Percentiles rank a stretch among this genome's conserved stretches.
phyloP scores from a whole-genome alignment of 2,888 invertebrate genomes.

The Archips xylosteana region DNA sequence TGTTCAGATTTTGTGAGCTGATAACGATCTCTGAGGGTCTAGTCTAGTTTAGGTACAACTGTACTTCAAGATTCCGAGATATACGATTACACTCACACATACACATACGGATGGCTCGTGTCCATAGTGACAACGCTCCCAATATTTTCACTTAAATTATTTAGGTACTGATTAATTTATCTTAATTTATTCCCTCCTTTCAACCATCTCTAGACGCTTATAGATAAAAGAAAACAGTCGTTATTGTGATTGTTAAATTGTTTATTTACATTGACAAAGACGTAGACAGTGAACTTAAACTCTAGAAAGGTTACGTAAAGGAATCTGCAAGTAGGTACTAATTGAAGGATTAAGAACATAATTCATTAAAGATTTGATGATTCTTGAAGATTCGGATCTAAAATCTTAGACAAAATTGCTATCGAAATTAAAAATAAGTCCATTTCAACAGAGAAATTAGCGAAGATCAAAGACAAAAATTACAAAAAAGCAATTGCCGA shows the following conservation, averaged over 20 bases:
- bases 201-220: conserved; percentile 14
- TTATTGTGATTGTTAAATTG: conserved; percentile 28
- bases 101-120: too few species aligned
- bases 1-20: too few species aligned
- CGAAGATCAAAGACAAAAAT: not conserved
- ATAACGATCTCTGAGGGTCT: too few species aligned
- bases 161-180: conserved; percentile 15
- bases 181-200: conserved; percentile 14
- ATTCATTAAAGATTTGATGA: not conserved
- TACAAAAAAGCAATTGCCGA: not conserved
- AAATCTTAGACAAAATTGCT: not conserved
- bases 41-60: too few species aligned
- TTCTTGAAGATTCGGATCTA: not conserved
- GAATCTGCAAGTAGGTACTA: not conserved
- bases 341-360: not conserved
- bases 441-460: not conserved
- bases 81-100: too few species aligned
- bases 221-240: conserved; percentile 27
- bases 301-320: not conserved
- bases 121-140: too few species aligned
- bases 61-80: too few species aligned
- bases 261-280: conserved; percentile 12
- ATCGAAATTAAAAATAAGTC: not conserved
- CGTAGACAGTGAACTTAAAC: conserved; percentile 11
- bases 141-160: conserved; percentile 13